Evolutionary conservation across 37 sponge, comb jelly and placozoan species (phyloP), one percentile per base, ranked within the genome.

Genomic region (Halichondria panicea): DNA sequence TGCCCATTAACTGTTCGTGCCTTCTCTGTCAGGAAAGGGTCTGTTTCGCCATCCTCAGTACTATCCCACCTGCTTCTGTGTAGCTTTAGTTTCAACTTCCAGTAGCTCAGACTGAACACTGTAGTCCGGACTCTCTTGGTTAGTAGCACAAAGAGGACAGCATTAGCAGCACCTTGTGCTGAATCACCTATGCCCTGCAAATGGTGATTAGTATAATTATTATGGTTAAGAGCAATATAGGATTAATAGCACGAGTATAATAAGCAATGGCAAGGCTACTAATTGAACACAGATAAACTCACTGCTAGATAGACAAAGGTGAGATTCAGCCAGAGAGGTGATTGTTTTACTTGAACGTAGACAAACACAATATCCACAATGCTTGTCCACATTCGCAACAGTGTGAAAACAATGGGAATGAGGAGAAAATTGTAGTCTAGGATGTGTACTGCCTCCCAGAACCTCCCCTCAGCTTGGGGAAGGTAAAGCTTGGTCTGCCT

Each of bases 111-210:
- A 27, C n/a, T 58, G 60, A 58, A 58, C 27, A 58, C 27, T 11
- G 60, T 72, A 40, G 35, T 21, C 11, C 88, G 54, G 32, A 80
- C 88, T n/a, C 62, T 68, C 66, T 63, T 69, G 12, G 88, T 81
- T 48, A 87, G 32, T 8, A 76, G 37, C 2, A 87, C 77, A 54
- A 80, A 87, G 7, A 87, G 71, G 25, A 87, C 48, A n/a, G 45
- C 55, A 53, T 87, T 87, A 27, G 57, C 81, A 43, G 76, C 57
- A 0, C 88, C 88, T 58, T 81, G 82, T 18, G 76, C 70, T 25
- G 82, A 81, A 43, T 87, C 88, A 19, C 88, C 88, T 55, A 87
- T 76, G 27, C 82, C 78, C 88, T 87, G 27, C n/a, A 58, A 48
- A 48, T 18, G 52, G 52, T 11, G 52, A 48, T 18, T 11, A 15